Evolutionary conservation across 2,888 invertebrate species (phyloP).

Genomic region (Parnassius orleans): DNA sequence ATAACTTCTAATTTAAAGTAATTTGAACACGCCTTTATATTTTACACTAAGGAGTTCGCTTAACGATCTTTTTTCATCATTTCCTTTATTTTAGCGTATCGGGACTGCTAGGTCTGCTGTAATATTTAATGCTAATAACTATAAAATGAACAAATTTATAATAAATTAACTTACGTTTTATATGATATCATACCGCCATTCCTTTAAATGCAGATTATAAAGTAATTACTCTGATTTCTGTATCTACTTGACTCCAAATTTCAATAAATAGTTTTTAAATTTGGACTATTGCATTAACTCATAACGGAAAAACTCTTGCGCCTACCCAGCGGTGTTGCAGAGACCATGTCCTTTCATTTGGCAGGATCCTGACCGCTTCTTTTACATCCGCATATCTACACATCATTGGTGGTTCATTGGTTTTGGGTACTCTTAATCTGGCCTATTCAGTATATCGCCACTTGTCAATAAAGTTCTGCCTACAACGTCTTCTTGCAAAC

Average conservation of each 20-base stretch:
- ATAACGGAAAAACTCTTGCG: too few relatives aligned
- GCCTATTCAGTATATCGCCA: too few relatives aligned
- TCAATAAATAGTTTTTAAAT: background rate
- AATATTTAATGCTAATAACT: slow-evolving; percentile 20
- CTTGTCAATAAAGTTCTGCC: too few relatives aligned
- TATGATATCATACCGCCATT: slow-evolving; percentile 18
- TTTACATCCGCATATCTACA: too few relatives aligned
- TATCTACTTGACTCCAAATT: background rate
- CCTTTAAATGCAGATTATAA: slow-evolving; percentile 1
- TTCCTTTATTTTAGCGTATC: slow-evolving; percentile 19
- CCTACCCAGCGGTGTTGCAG: too few relatives aligned
- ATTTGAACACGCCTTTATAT: slow-evolving; percentile 18
- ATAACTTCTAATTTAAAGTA: slow-evolving; percentile 23
- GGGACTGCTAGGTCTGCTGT: slow-evolving; percentile 11
- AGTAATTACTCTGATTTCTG: background rate
- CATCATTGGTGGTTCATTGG: too few relatives aligned
- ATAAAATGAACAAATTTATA: slow-evolving; percentile 22
- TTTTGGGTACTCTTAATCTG: too few relatives aligned
- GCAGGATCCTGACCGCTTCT: too few relatives aligned
- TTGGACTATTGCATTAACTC: too few relatives aligned
- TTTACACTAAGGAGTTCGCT: slow-evolving; percentile 19
- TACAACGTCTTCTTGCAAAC: too few relatives aligned
- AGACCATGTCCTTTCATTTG: too few relatives aligned
- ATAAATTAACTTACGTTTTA: slow-evolving; percentile 12
- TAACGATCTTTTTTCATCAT: slow-evolving; percentile 26